These are phyloP conservation scores for Pseudanteris insignis DNA, from an alignment of 2,888 invertebrate genomes.

Conservation along the genomic window DNA sequence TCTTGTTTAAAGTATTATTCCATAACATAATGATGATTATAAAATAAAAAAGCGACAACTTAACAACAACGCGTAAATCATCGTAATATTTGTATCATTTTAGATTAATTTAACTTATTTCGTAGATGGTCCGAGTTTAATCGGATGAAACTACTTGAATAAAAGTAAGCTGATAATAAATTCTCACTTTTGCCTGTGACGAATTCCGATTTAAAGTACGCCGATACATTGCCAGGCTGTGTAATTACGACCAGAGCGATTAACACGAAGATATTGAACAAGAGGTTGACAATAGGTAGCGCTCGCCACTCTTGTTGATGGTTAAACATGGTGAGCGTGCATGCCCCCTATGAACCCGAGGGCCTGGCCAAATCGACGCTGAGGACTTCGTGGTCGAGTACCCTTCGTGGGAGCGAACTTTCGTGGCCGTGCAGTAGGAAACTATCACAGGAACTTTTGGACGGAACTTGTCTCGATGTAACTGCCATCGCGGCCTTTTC, in stretches of 20 bases:
- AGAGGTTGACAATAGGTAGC: slow-evolving; percentile 55
- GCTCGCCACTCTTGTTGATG: slow-evolving; percentile 59
- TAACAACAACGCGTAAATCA: too few species aligned
- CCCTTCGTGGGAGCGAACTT: slow-evolving; percentile 30
- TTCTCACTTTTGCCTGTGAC: slow-evolving; percentile 85
- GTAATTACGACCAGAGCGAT: slow-evolving; percentile 53
- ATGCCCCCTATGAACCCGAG: slow-evolving; percentile 61
- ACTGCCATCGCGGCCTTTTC: slow-evolving; percentile 55
- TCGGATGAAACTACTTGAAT: too few species aligned
- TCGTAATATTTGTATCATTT: too few species aligned
- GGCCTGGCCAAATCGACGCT: slow-evolving; percentile 48
- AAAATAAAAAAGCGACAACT: too few species aligned
- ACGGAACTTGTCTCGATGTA: slow-evolving; percentile 33
- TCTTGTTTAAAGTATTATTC: too few species aligned
- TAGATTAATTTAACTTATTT: too few species aligned
- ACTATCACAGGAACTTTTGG: slow-evolving; percentile 45
- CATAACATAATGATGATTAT: too few species aligned
- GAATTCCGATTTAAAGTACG: slow-evolving; percentile 72
- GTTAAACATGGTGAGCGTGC: slow-evolving; percentile 64
- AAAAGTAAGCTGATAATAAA: too few species aligned
- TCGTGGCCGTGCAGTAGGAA: slow-evolving; percentile 28
- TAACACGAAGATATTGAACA: slow-evolving; percentile 46
- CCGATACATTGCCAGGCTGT: slow-evolving; percentile 55
- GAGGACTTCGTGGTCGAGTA: slow-evolving; percentile 31
- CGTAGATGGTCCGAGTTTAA: too few species aligned